Percentiles rank a stretch among this genome's conserved stretches.
These are phyloP conservation scores for Pristionchus exspectatus DNA, from an alignment of 2,888 invertebrate genomes.

Conservation along the genomic window DNA sequence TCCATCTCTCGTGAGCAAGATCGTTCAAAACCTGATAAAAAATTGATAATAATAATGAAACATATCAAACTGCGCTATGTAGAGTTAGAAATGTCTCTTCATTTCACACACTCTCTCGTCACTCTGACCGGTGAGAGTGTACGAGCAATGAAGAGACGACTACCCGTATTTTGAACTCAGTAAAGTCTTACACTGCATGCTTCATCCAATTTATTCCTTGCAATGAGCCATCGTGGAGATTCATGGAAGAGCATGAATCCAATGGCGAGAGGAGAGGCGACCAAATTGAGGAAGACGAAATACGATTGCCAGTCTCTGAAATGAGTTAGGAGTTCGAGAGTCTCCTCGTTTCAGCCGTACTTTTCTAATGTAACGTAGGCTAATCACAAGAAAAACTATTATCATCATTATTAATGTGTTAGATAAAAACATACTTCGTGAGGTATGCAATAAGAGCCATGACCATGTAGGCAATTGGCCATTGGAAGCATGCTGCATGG, in stretches of 20 bases:
- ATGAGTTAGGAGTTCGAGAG: not conserved
- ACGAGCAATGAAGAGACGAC: not conserved
- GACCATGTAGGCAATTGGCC: conserved; percentile 75
- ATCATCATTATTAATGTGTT: too few species aligned
- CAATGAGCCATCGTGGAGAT: conserved; percentile 74
- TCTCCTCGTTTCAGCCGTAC: too few species aligned
- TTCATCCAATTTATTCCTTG: conserved; percentile 66
- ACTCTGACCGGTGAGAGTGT: too few species aligned
- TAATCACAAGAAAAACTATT: too few species aligned
- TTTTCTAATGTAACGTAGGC: too few species aligned
- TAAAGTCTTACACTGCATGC: conserved; percentile 69
- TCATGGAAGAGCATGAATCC: conserved; percentile 76
- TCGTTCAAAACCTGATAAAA: conserved; percentile 71
- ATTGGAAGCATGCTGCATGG: conserved; percentile 69
- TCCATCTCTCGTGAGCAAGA: conserved; percentile 75
- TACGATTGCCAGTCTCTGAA: conserved; percentile 72
- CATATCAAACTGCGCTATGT: not conserved
- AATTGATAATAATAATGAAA: not conserved
- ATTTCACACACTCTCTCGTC: not conserved
- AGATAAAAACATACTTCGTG: conserved; percentile 58
- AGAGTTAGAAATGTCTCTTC: too few species aligned
- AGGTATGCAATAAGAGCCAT: conserved; percentile 73
- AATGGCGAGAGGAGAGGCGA: conserved; percentile 71
- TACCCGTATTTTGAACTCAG: not conserved
- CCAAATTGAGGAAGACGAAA: conserved; percentile 76